Percentiles rank a stretch among this genome's conserved stretches.
Evolutionary conservation across 2,797 vertebrate species (phyloP).

Genomic region (Epinephelus coioides): DNA sequence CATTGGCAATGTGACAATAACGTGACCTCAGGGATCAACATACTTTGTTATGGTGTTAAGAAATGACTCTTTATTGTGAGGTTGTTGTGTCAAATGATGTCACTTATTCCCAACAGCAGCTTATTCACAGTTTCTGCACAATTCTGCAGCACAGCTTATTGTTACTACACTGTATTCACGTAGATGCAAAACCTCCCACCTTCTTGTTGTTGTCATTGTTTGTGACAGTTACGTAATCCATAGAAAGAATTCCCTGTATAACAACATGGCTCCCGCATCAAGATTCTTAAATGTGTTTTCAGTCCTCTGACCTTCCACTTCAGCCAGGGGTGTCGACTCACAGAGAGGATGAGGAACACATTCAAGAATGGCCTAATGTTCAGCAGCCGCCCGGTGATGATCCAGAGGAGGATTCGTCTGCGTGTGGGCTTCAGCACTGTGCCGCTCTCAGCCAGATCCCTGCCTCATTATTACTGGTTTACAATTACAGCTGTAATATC

Average conservation of each 20-base stretch:
- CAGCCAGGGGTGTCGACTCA: no score
- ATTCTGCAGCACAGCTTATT: background rate
- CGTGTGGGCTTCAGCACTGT: constrained; percentile 89
- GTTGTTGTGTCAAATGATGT: no score
- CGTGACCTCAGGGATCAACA: background rate
- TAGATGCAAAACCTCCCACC: background rate
- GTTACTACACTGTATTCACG: background rate
- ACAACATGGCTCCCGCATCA: background rate
- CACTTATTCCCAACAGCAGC: background rate
- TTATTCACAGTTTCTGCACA: no score
- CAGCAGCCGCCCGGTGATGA: constrained; percentile 81
- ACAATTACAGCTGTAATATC: rapidly evolving
- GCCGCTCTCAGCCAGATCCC: constrained; percentile 63
- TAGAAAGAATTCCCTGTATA: background rate
- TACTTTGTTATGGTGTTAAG: background rate
- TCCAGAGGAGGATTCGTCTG: constrained; percentile 80
- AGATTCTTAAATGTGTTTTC: background rate
- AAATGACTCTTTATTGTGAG: background rate
- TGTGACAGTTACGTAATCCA: background rate
- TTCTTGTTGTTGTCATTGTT: background rate
- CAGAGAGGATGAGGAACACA: rapidly evolving
- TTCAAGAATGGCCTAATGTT: constrained; percentile 88
- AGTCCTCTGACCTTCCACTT: no score
- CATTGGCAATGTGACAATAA: background rate
- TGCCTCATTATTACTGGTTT: constrained; percentile 69